phyloP scores from a whole-genome alignment of 2,113 vertebrate species.

The Diadophis punctatus region DNA sequence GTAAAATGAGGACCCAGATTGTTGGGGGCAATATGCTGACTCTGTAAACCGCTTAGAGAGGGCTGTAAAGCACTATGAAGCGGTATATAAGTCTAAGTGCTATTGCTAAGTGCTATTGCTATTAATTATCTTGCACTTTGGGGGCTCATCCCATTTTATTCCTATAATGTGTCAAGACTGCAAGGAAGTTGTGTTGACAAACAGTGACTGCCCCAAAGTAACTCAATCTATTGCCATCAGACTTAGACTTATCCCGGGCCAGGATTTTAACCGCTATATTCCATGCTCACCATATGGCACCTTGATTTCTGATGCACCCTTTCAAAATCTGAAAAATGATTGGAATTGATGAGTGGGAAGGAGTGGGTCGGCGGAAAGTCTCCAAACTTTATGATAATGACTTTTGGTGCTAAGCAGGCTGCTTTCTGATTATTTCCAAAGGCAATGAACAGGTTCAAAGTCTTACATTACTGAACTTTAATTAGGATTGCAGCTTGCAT shows the following conservation, averaged over 20 bases:
- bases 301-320: background rate
- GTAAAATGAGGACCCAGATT: no score
- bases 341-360: background rate
- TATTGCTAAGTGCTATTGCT: no score
- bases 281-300: background rate
- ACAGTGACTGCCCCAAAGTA: background rate
- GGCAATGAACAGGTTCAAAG: slow-evolving; percentile 64
- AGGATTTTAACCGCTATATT: background rate
- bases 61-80: no score
- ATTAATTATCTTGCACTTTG: background rate
- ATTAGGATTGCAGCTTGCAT: slow-evolving; percentile 63
- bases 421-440: slow-evolving; percentile 64
- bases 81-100: no score
- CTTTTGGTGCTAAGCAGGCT: slow-evolving; percentile 52
- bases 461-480: slow-evolving; percentile 66
- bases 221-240: background rate
- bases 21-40: no score
- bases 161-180: background rate
- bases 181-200: background rate
- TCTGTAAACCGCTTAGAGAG: no score
- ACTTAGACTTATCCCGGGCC: background rate
- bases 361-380: background rate
- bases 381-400: slow-evolving; percentile 55
- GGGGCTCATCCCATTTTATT: background rate
- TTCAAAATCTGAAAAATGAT: background rate